Evolutionary conservation across 2,888 invertebrate genomes (phyloP).

Genomic region (Podotricha telesiphe): DNA sequence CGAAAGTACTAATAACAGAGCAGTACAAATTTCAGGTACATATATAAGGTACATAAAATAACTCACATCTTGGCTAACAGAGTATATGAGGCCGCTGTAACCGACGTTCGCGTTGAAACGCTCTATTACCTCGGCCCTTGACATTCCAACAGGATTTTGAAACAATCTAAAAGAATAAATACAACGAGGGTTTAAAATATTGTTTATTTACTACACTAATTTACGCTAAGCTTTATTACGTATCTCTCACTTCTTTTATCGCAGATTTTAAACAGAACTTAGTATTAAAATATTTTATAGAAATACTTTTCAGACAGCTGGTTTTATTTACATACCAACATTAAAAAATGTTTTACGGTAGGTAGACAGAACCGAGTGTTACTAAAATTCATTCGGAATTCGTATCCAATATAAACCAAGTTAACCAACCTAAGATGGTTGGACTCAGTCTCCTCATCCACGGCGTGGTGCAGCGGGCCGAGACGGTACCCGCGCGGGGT

Average conservation of each 20-base stretch:
- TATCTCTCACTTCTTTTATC: too few relatives aligned
- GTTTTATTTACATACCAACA: too few relatives aligned
- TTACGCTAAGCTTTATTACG: background rate
- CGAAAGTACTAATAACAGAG: background rate
- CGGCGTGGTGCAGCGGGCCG: constrained; percentile 93
- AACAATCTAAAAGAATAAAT: constrained; percentile 68
- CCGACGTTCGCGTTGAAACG: constrained; percentile 99
- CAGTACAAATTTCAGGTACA: too few relatives aligned
- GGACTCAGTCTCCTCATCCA: constrained; percentile 98
- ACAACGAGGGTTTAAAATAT: background rate
- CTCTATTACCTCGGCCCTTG: constrained; percentile 90
- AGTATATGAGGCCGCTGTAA: constrained; percentile 98
- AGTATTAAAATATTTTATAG: too few relatives aligned
- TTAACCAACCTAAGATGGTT: constrained; percentile 88
- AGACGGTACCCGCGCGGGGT: constrained; percentile 94
- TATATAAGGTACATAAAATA: constrained; percentile 15
- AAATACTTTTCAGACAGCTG: too few relatives aligned
- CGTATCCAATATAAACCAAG: background rate
- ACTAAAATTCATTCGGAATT: too few relatives aligned
- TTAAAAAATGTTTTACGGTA: too few relatives aligned
- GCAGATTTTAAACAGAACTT: too few relatives aligned
- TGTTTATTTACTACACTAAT: background rate
- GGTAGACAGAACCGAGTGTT: too few relatives aligned
- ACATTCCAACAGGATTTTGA: constrained; percentile 82
- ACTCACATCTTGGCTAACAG: constrained; percentile 97